Percentiles rank a stretch among this genome's conserved stretches.
Conservation (phyloP, 2,797 vertebrate species). For the Lutjanus campechanus region DNA sequence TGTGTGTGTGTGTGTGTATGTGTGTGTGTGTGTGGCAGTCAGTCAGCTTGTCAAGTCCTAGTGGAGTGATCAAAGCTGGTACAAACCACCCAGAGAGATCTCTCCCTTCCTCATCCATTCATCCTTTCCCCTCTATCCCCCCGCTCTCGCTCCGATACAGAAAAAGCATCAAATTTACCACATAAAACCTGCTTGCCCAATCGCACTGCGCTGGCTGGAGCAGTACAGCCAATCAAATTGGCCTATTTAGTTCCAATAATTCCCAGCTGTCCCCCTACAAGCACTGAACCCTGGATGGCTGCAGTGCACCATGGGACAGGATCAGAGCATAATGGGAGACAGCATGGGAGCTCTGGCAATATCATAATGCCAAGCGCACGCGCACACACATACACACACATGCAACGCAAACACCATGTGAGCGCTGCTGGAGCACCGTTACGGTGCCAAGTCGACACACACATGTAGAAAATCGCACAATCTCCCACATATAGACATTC, state of each 20-base stretch:
- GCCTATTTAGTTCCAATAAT: slow-evolving; percentile 70
- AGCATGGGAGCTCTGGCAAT: slow-evolving; percentile 74
- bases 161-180: slow-evolving; percentile 63
- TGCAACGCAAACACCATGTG: slow-evolving; percentile 40
- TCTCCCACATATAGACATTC: slow-evolving; percentile 43
- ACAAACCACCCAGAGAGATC: slow-evolving; percentile 82
- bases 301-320: slow-evolving; percentile 77
- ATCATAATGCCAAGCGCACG: slow-evolving; percentile 62
- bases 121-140: slow-evolving; percentile 33
- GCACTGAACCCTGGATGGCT: slow-evolving; percentile 71
- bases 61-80: slow-evolving; percentile 81
- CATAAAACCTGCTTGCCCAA: slow-evolving; percentile 62
- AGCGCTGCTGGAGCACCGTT: slow-evolving; percentile 49
- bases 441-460: slow-evolving; percentile 65
- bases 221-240: slow-evolving; percentile 64
- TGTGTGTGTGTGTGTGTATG: slow-evolving; percentile 46
- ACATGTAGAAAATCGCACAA: slow-evolving; percentile 47
- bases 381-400: slow-evolving; percentile 34
- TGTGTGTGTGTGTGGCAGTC: slow-evolving; percentile 52
- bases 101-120: slow-evolving; percentile 69
- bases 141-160: slow-evolving; percentile 47
- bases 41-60: slow-evolving; percentile 78
- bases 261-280: slow-evolving; percentile 70
- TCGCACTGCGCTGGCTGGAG: slow-evolving; percentile 31
- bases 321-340: slow-evolving; percentile 79